Evolutionary conservation across 2,797 vertebrate species (phyloP).

Genomic region (Melanogrammus aeglefinus): DNA sequence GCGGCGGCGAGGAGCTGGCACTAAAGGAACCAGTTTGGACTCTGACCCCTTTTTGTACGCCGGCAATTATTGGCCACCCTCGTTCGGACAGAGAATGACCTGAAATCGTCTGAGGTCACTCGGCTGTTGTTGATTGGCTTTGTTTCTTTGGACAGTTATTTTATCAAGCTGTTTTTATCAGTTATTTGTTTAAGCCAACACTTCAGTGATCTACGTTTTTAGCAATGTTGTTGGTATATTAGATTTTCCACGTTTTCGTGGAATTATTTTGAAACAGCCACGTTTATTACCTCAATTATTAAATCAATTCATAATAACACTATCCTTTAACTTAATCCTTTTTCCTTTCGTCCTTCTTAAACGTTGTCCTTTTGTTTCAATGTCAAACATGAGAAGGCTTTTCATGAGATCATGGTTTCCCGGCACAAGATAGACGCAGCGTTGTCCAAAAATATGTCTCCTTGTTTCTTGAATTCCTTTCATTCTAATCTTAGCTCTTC

Average conservation of each 20-base stretch:
- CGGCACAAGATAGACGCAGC: not conserved
- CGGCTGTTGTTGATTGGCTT: not conserved
- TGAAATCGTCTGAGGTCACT: not conserved
- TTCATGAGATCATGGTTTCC: not conserved
- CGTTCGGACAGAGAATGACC: not conserved
- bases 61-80: not conserved
- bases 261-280: not conserved
- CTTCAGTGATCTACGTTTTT: not conserved
- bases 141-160: not conserved
- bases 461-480: not conserved
- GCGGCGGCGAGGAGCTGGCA: not conserved
- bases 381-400: not conserved
- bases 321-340: not conserved
- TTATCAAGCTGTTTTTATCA: not conserved
- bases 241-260: not conserved
- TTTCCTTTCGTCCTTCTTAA: not conserved
- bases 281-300: not conserved
- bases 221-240: not conserved
- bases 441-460: conserved; percentile 1
- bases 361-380: not conserved
- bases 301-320: not conserved
- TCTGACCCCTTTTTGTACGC: not conserved
- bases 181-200: not conserved
- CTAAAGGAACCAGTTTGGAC: not conserved
- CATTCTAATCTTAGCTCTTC: conserved; percentile 2